Percentiles rank a stretch among this genome's conserved stretches.
Evolutionary conservation across 2,888 invertebrate species (phyloP).

Genomic region (Bimastos eiseni): DNA sequence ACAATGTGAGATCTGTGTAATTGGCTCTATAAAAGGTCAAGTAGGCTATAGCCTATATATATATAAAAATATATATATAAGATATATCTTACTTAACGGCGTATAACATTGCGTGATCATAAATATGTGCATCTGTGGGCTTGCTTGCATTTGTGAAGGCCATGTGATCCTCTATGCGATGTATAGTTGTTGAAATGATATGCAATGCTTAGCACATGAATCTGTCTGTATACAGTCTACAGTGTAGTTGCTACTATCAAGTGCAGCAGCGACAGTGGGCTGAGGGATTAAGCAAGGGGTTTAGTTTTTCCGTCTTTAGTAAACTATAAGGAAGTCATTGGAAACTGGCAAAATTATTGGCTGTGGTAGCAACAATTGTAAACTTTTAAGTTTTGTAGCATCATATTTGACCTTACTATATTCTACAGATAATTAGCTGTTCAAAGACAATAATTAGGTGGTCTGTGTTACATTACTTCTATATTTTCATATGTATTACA

Average conservation of each 20-base stretch:
- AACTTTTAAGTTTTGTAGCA: not conserved
- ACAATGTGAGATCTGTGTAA: too few species aligned
- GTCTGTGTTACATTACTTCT: not conserved
- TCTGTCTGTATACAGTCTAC: too few species aligned
- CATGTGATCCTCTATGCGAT: too few species aligned
- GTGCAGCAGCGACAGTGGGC: not conserved
- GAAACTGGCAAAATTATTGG: not conserved
- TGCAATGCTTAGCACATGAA: too few species aligned
- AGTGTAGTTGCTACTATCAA: not conserved
- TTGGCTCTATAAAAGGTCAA: too few species aligned
- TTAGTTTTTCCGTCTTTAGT: not conserved
- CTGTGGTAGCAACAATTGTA: not conserved
- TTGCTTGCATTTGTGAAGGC: too few species aligned
- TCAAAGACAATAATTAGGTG: not conserved
- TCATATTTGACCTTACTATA: not conserved
- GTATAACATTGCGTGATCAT: too few species aligned
- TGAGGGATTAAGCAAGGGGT: not conserved
- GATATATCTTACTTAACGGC: too few species aligned
- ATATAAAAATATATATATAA: too few species aligned
- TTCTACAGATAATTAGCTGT: not conserved
- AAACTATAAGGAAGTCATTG: not conserved
- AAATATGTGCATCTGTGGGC: too few species aligned
- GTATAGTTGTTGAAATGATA: not conserved
- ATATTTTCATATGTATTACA: not conserved
- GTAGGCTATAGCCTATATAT: too few species aligned